Base-by-base conservation (phyloP, 64 coral and sea anemone genomes). In the Montipora sp. region DNA sequence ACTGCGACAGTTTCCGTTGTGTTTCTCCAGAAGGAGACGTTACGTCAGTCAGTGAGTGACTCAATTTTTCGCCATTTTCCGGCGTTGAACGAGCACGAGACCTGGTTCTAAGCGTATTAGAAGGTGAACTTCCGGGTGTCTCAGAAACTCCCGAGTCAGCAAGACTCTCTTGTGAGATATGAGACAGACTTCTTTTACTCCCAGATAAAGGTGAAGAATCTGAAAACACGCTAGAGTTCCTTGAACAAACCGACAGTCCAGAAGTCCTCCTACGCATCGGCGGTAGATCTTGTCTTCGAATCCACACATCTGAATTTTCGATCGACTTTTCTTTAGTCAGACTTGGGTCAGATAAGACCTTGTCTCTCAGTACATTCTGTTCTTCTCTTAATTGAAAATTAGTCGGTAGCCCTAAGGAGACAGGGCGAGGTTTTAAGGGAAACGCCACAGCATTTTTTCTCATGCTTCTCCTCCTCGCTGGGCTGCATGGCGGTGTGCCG, bases 91-190 rank as follows among this genome's bases (percentile, higher is more conserved):
- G 19, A 80, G 72, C 80, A 23, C 21, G 73, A 80, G 50, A 83
- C 84, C 58, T 91, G 0, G 16, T 59, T 1, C 65, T 78, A 44
- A 97, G 68, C 8, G 92, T 97, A 68, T 97, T 97, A 12, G 59
- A 90, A 21, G 95, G 95, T 61, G 95, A 97, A 22, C 87, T 83
- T 12, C 94, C 95, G 5, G 95, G 89, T 21, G 83, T 90, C 14
- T 85, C 91, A 59, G 95, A 91, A 8, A 97, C 89, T 48, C 92
- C 95, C 48, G 95, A 97, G 61, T 97, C 95, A 72, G 61, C 84
- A 68, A 96, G 82, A 61, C 95, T 96, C 59, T 96, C 95, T 79
- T 97, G 82, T 15, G 95, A 97, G 51, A 72, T 92, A 20, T 94
- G 84, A 15, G 83, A 71, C n/a, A 97, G 66, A 73, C 95, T 97